A percentile compares a stretch with the other conserved stretches of the same genome.
Evolutionary conservation across 2,888 invertebrate genomes (phyloP).

Genomic region (Scaptomyza flava): DNA sequence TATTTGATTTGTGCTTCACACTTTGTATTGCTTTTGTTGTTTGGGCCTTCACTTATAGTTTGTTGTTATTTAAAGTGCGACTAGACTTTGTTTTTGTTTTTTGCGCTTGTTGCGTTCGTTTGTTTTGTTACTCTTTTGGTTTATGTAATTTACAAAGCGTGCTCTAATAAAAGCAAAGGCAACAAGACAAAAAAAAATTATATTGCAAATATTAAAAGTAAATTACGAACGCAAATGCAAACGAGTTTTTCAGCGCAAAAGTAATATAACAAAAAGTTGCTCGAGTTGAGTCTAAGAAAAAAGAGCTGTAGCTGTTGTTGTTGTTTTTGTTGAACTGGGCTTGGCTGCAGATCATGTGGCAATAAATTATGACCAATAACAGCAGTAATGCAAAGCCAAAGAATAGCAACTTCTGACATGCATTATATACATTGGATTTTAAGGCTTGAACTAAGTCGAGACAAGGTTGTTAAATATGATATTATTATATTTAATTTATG

Average conservation of each 20-base stretch:
- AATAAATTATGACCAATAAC: conserved; percentile 68
- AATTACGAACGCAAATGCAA: conserved; percentile 74
- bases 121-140: conserved; percentile 26
- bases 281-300: conserved; percentile 17
- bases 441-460: not conserved
- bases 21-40: conserved; percentile 23
- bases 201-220: conserved; percentile 75
- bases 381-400: conserved; percentile 18
- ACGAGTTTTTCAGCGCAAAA: conserved; percentile 59
- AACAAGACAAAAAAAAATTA: conserved; percentile 37
- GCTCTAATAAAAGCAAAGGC: conserved; percentile 63
- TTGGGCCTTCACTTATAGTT: conserved; percentile 11
- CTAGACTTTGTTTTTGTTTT: conserved; percentile 44
- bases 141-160: conserved; percentile 75
- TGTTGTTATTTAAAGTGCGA: conserved; percentile 58
- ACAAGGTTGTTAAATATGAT: not conserved
- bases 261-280: conserved; percentile 12
- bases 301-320: not conserved
- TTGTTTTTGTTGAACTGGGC: conserved; percentile 50
- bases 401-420: conserved; percentile 21
- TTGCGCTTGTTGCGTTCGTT: conserved; percentile 40
- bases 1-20: conserved; percentile 67
- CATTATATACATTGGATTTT: not conserved
- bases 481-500: not conserved
- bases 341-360: conserved; percentile 50